Evolutionary conservation across 92 coral and sea anemone genomes (phyloP), one percentile per base, ranked within the genome.

Genomic region (Ricordea florida): DNA sequence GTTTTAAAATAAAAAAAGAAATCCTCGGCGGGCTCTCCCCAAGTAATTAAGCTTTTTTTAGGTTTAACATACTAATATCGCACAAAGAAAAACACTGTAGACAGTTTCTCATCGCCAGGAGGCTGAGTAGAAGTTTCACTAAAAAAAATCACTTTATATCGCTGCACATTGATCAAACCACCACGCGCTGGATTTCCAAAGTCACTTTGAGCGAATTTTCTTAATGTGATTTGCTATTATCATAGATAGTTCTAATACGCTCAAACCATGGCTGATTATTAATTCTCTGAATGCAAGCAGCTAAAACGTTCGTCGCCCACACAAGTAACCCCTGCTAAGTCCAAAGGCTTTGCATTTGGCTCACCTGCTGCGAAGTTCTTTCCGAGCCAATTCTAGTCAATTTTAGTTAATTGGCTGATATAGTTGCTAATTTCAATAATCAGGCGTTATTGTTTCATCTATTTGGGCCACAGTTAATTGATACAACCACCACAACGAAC

Each of bases 361-460:
- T 53, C 84, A 78, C 84, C 84, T 78, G 84, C 77, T 66, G 63
- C 51, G 13, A 13, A 34, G 23, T 53, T 38, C 82, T 47, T 29
- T 65, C 24, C 51, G 51, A 41, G 66, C 66, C 77, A 70, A 53
- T 73, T 73, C 76, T 76, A 10, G 55, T 41, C 72, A 76, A 76
- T 76, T 62, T 49, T 22, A 34, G 49, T 47, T 78, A 78, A 78
- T 78, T 78, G 60, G 49, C 77, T 62, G 51, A 78, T 78, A 34
- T 66, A 30, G 77, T 30, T 52, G 84, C 79, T 78, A 78, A 78
- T 78, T 78, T 57, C 58, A 65, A 48, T 78, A 78, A 78, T 78
- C 64, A 78, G 37, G 42, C 57, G 73, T 50, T 31, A 67, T 67
- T 78, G 77, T 78, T 66, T 50, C 63, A 78, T 69, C 53, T 73